Percentiles rank a stretch among this genome's conserved stretches.
Evolutionary conservation across 2,113 vertebrate genomes (phyloP).

Genomic region (Nesogale talazaci): DNA sequence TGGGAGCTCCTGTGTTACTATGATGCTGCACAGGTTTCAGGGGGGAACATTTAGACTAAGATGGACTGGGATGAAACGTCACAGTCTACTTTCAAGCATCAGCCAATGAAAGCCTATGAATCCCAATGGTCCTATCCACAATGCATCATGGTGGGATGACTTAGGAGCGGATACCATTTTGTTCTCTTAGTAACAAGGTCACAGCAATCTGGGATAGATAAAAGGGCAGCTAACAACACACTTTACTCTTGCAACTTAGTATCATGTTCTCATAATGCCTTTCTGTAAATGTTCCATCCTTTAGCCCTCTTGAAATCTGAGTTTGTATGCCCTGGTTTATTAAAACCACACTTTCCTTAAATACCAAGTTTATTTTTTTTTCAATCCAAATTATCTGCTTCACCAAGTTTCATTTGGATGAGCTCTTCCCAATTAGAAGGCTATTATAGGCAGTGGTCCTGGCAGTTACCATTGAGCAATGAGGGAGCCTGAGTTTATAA

Average conservation of each 20-base stretch:
- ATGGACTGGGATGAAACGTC: background rate
- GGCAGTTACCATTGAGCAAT: conserved; percentile 22
- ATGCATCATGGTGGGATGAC: background rate
- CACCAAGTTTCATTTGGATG: conserved; percentile 27
- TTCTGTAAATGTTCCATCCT: background rate
- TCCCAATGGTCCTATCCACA: background rate
- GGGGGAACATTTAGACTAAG: background rate
- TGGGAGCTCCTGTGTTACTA: background rate
- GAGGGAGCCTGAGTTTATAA: conserved; percentile 15
- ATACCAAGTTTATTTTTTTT: background rate
- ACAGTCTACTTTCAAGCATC: background rate
- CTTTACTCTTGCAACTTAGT: background rate
- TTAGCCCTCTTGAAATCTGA: conserved; percentile 5
- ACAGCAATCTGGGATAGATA: background rate
- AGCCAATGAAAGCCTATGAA: background rate
- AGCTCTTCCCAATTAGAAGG: conserved; percentile 46
- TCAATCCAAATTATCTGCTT: conserved; percentile 51
- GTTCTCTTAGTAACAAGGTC: background rate
- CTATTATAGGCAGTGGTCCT: background rate
- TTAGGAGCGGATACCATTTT: background rate
- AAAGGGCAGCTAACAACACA: background rate
- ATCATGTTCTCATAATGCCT: conserved; percentile 31
- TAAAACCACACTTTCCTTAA: conserved; percentile 40
- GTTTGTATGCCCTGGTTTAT: conserved; percentile 40
- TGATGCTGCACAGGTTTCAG: background rate